phyloP scores from a whole-genome alignment of 2,797 vertebrate species.

The Poeciliopsis presidionis region DNA sequence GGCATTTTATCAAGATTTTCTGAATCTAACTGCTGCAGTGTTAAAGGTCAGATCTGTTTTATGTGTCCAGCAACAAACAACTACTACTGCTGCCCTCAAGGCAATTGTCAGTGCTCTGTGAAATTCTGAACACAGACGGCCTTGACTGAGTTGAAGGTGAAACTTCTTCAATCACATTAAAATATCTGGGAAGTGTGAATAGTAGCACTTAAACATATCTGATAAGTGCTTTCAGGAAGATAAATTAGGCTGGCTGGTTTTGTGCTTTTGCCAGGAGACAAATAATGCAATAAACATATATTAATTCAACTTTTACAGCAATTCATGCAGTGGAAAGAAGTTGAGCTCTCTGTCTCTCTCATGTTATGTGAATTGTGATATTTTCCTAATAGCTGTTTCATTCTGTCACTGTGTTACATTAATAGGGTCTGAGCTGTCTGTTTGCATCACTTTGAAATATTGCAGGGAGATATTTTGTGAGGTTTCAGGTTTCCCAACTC shows the following conservation, averaged over 20 bases:
- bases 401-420: neutral
- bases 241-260: slow-evolving; percentile 18
- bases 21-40: slow-evolving; percentile 40
- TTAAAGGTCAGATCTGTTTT: slow-evolving; percentile 56
- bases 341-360: slow-evolving; percentile 7
- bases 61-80: slow-evolving; percentile 43
- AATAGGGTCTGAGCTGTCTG: slow-evolving; percentile 2
- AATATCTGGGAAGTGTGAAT: slow-evolving; percentile 46
- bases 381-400: neutral
- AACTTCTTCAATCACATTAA: slow-evolving; percentile 37
- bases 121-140: slow-evolving; percentile 45
- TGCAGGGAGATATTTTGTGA: slow-evolving; percentile 2
- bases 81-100: slow-evolving; percentile 47
- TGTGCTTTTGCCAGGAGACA: slow-evolving; percentile 4
- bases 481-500: neutral
- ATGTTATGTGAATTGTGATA: slow-evolving; percentile 3
- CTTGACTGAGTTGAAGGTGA: slow-evolving; percentile 56
- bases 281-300: slow-evolving; percentile 13
- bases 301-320: slow-evolving; percentile 18
- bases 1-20: slow-evolving; percentile 54
- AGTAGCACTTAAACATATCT: slow-evolving; percentile 28
- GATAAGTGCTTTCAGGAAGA: slow-evolving; percentile 24
- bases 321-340: slow-evolving; percentile 1
- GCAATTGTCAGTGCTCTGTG: slow-evolving; percentile 47
- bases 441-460: neutral